Conservation (phyloP, 2,888 invertebrate genomes). For the Aphidoletes aphidimyza region DNA sequence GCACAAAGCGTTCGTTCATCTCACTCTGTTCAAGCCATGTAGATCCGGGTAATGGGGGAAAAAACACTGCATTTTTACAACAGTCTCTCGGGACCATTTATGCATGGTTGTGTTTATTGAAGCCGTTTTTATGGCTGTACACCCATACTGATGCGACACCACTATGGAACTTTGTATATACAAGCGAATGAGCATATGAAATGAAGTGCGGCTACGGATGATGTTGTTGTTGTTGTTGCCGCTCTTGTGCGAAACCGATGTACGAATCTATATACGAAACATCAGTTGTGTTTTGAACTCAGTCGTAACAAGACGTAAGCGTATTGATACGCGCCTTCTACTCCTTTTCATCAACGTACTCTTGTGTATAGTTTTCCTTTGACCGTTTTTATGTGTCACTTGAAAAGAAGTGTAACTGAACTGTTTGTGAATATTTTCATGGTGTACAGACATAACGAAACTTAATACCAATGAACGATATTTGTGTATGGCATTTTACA, state of each 20-base stretch:
- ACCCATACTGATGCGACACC: background rate
- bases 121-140: constrained; percentile 22
- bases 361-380: background rate
- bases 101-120: background rate
- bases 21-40: background rate
- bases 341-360: background rate
- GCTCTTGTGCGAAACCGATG: background rate
- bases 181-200: background rate
- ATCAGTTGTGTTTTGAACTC: constrained; percentile 33
- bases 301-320: background rate
- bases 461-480: too few species aligned
- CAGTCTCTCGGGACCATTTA: constrained; percentile 40
- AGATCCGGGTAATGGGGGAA: background rate
- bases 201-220: background rate
- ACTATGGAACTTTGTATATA: background rate
- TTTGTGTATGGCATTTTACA: too few species aligned
- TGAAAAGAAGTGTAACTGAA: constrained; percentile 26
- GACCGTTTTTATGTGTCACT: background rate
- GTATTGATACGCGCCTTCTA: background rate
- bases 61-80: constrained; percentile 35
- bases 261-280: background rate
- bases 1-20: background rate
- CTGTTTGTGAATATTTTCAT: background rate
- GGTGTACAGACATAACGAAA: too few species aligned
- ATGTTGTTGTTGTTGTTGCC: background rate